Percentiles rank a stretch among this genome's conserved stretches.
Evolutionary conservation across 2,797 vertebrate species (phyloP).

Genomic region (Falco berigora): DNA sequence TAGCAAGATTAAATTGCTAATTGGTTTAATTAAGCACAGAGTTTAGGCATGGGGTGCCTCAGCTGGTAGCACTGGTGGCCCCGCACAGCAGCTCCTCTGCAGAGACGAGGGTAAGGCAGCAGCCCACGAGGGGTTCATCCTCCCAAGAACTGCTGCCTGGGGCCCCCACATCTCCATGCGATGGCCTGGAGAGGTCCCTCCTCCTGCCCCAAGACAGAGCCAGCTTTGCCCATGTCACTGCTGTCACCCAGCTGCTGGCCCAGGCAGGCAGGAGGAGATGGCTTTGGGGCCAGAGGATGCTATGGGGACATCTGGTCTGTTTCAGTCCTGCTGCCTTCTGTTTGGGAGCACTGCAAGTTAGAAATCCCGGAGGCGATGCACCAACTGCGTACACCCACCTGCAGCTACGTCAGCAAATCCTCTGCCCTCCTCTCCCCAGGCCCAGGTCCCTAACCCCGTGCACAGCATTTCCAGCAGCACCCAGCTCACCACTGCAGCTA

Average conservation of each 20-base stretch:
- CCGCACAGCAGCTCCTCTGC: not conserved
- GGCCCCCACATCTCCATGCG: not conserved
- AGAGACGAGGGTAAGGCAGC: not conserved
- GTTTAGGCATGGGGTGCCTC: not conserved
- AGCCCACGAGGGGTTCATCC: not conserved
- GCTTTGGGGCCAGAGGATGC: not conserved
- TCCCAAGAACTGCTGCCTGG: not conserved
- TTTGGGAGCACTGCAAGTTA: not conserved
- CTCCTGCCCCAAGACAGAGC: not conserved
- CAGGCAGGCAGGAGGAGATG: not conserved
- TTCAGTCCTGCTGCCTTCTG: not conserved
- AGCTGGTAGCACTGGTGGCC: not conserved
- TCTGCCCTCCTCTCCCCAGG: not conserved
- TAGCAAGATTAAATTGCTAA: slow-evolving; percentile 66
- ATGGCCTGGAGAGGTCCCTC: not conserved
- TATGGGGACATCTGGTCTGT: not conserved
- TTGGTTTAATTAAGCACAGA: slow-evolving; percentile 54
- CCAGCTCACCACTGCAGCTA: not conserved
- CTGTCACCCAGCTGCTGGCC: not conserved
- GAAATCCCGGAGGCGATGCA: not conserved
- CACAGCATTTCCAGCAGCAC: not conserved
- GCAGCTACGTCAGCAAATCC: not conserved
- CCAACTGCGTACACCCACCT: not conserved
- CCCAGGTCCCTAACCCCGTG: not conserved
- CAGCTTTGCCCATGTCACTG: not conserved